Percentiles rank a stretch among this genome's conserved stretches.
Evolutionary conservation across 2,113 vertebrate genomes (phyloP).

Genomic region (Brachyhypopomus gauderio): DNA sequence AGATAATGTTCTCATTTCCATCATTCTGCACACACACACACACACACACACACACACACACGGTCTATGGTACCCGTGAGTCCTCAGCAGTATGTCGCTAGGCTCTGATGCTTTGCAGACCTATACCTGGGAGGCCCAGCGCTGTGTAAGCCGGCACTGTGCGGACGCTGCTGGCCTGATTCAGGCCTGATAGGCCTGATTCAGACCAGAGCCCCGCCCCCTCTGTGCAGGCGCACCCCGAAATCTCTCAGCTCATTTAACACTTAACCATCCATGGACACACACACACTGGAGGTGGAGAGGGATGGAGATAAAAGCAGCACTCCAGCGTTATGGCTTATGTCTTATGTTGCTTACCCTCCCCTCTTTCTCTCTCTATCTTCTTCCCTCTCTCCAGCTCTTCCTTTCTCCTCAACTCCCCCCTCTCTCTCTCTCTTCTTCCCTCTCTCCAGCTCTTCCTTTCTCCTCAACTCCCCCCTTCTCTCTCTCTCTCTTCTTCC

Average conservation of each 20-base stretch:
- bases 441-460: too few species aligned
- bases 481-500: too few species aligned
- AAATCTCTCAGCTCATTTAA: constrained; percentile 59
- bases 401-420: not conserved
- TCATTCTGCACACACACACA: not conserved
- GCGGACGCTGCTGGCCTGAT: constrained; percentile 29
- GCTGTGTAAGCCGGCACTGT: constrained; percentile 10
- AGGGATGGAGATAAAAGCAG: constrained; percentile 14
- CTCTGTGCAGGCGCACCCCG: constrained; percentile 45
- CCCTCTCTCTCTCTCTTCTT: constrained; percentile 11
- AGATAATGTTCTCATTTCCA: not conserved
- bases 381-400: not conserved
- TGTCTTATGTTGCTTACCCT: constrained; percentile 18
- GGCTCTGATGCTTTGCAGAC: constrained; percentile 52
- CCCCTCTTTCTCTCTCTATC: not conserved
- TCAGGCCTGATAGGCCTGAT: constrained; percentile 48
- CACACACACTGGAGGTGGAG: constrained; percentile 36
- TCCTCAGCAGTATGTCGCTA: constrained; percentile 36
- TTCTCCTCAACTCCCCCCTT: not conserved
- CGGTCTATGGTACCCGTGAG: constrained; percentile 32
- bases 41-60: too few species aligned
- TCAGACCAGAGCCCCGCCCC: constrained; percentile 28
- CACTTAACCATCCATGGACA: constrained; percentile 51
- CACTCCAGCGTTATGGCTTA: constrained; percentile 6
- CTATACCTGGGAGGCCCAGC: constrained; percentile 21